Percentiles rank a stretch among this genome's conserved stretches.
Evolutionary conservation across 2,113 vertebrate species (phyloP).

Genomic region (Eurypyga helias): DNA sequence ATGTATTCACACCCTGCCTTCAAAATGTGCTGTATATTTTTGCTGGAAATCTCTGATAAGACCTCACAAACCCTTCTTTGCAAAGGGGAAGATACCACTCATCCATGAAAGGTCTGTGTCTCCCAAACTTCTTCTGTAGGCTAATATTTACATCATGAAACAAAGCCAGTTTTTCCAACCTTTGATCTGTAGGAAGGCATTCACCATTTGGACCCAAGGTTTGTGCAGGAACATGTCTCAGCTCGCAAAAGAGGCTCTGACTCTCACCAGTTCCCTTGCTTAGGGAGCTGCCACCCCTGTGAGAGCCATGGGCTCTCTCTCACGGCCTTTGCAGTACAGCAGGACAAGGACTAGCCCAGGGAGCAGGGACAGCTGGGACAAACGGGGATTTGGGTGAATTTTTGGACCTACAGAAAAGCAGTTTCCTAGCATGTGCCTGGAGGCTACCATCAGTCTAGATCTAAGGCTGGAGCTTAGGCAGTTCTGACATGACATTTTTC

Average conservation of each 20-base stretch:
- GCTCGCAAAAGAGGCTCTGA: not conserved
- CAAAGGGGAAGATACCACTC: not conserved
- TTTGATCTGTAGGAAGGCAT: not conserved
- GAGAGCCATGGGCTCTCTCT: not conserved
- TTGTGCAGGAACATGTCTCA: rapidly evolving
- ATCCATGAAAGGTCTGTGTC: rapidly evolving
- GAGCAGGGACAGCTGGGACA: too few relatives aligned
- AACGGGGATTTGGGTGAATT: not conserved
- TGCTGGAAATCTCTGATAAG: not conserved
- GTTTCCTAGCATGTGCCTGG: not conserved
- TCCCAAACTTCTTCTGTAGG: not conserved
- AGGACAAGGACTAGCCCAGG: not conserved
- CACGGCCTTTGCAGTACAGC: too few relatives aligned
- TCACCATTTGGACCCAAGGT: not conserved
- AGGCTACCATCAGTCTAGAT: not conserved
- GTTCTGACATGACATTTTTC: not conserved
- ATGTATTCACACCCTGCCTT: not conserved
- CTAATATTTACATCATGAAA: not conserved
- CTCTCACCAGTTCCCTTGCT: rapidly evolving
- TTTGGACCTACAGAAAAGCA: rapidly evolving
- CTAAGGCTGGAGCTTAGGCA: not conserved
- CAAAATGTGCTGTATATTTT: not conserved
- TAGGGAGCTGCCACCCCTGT: rapidly evolving
- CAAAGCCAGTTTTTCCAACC: not conserved
- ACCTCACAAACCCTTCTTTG: not conserved